Evolutionary conservation across 1,140 invertebrate genomes (phyloP).

Genomic region (Epicauta chinensis): DNA sequence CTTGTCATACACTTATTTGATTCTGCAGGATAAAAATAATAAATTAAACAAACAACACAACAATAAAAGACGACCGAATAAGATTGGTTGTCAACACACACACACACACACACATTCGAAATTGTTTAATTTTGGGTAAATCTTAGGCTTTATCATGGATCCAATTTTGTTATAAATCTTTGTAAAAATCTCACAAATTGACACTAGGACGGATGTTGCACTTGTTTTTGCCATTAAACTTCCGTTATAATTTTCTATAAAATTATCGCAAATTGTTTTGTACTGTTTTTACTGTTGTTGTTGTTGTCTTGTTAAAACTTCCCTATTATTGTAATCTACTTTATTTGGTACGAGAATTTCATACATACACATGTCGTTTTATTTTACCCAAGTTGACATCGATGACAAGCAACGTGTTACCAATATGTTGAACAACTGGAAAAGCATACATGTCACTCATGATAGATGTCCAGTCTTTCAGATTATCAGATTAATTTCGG

Average conservation of each 20-base stretch:
- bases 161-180: too few species aligned
- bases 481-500: conserved; percentile 27
- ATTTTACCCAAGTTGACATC: conserved; percentile 17
- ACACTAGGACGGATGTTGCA: too few species aligned
- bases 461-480: conserved; percentile 20
- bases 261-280: too few species aligned
- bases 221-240: too few species aligned
- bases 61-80: too few species aligned
- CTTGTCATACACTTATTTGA: conserved; percentile 18
- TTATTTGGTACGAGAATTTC: not conserved
- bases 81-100: too few species aligned
- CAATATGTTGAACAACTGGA: conserved; percentile 23
- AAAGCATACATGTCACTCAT: conserved; percentile 19
- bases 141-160: too few species aligned
- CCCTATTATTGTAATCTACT: conserved; percentile 24
- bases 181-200: too few species aligned
- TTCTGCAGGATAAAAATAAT: conserved; percentile 15
- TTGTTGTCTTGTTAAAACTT: conserved; percentile 2
- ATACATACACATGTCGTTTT: conserved; percentile 11
- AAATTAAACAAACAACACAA: conserved; percentile 6
- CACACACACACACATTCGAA: too few species aligned
- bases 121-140: too few species aligned
- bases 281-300: too few species aligned
- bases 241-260: too few species aligned
- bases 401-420: conserved; percentile 26